Evolutionary conservation across 1,140 invertebrate species (phyloP).

Genomic region (Delia radicum): DNA sequence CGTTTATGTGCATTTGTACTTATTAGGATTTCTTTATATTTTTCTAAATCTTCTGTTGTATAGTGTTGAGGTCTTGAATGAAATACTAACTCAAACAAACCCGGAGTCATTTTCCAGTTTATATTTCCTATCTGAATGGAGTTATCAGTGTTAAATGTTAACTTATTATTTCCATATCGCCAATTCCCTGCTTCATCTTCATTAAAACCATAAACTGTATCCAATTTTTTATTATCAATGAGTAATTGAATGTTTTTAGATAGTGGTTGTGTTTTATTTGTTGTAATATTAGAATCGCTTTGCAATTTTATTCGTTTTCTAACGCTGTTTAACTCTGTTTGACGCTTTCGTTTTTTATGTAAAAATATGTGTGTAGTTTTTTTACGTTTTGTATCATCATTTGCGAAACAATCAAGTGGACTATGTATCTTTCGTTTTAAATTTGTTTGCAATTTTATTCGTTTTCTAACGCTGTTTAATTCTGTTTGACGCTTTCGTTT

Average conservation of each 20-base stretch:
- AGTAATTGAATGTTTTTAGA: not conserved
- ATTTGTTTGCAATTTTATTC: too few relatives aligned
- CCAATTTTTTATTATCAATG: not conserved
- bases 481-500: too few relatives aligned
- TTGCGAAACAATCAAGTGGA: too few relatives aligned
- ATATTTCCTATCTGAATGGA: not conserved
- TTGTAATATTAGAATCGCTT: not conserved
- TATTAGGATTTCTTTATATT: not conserved
- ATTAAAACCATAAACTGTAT: not conserved
- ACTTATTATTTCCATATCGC: not conserved
- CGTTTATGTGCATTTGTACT: not conserved
- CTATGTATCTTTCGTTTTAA: too few relatives aligned
- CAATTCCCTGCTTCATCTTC: not conserved
- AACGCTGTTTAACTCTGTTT: too few relatives aligned
- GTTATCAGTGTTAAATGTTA: not conserved
- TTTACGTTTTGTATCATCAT: too few relatives aligned
- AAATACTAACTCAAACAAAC: conserved; percentile 19
- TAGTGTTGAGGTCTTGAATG: conserved; percentile 3
- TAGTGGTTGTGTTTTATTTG: not conserved
- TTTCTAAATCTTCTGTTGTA: not conserved
- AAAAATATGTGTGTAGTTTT: too few relatives aligned
- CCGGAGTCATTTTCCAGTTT: conserved; percentile 15
- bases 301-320: not conserved
- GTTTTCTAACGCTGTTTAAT: too few relatives aligned
- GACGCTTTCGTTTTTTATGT: too few relatives aligned